Percentiles rank a stretch among this genome's conserved stretches.
These are phyloP conservation scores for Acropora yongei DNA, from an alignment of 64 coral and sea anemone species.

Conservation along the genomic window DNA sequence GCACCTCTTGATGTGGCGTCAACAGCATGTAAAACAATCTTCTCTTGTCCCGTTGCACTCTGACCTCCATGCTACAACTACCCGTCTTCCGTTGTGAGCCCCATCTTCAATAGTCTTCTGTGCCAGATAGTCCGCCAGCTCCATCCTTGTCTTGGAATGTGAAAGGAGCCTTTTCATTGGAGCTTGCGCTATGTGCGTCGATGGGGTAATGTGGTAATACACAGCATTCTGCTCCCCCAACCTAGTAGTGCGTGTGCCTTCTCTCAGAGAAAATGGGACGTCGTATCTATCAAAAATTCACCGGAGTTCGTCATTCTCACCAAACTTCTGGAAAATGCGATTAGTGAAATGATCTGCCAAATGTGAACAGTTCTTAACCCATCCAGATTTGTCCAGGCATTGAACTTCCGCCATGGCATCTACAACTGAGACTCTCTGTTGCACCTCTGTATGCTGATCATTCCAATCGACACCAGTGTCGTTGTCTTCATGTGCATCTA, in stretches of 20 bases:
- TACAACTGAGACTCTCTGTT: slow-evolving; percentile 21
- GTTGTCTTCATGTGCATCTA: slow-evolving; percentile 8
- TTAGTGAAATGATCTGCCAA: slow-evolving; percentile 39
- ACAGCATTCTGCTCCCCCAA: too few species aligned
- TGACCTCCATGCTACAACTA: slow-evolving; percentile 35
- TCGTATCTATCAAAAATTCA: slow-evolving; percentile 64
- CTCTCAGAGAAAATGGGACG: too few species aligned
- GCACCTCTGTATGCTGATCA: slow-evolving; percentile 8
- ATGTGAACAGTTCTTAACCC: slow-evolving; percentile 2
- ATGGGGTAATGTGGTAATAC: too few species aligned
- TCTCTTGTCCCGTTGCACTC: slow-evolving; percentile 12
- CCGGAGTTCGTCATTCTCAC: slow-evolving; percentile 10
- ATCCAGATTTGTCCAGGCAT: slow-evolving; percentile 9
- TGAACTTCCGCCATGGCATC: slow-evolving; percentile 49
- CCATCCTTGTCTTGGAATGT: too few species aligned
- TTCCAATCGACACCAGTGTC: neutral
- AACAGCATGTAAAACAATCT: slow-evolving; percentile 48
- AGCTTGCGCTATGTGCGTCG: too few species aligned
- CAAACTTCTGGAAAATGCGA: slow-evolving; percentile 20
- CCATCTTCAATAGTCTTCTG: too few species aligned
- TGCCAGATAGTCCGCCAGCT: too few species aligned
- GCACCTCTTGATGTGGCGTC: slow-evolving; percentile 35
- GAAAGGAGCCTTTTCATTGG: too few species aligned
- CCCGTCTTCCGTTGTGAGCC: neutral
- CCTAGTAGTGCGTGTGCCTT: too few species aligned